Base-by-base conservation (phyloP, 2,888 invertebrate genomes). In the Sipha maydis region DNA sequence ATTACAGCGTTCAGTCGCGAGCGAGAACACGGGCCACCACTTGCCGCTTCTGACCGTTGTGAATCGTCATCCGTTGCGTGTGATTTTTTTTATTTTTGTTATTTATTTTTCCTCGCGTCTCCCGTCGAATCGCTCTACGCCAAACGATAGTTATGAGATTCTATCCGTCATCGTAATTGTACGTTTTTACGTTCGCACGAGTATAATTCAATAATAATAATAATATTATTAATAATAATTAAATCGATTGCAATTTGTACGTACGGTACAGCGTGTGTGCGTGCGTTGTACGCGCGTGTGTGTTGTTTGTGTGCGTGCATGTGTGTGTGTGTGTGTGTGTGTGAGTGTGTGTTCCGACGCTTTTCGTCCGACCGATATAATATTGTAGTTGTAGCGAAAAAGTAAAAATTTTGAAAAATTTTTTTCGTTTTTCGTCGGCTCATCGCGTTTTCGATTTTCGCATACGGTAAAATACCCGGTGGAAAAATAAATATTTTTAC, bases 1-100 rank as follows among this genome's bases (percentile, higher is more conserved):
- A 88, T 88, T 88, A 75, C 31, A 61, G 71, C 31, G 86, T 88
- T 88, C 86, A 88, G 86, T 88, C 86, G 86, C 86, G 73, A 88
- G 80, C 86, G 80, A 88, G 86, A 88, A 80, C 86, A 88, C 86
- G 86, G 86, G 80, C 80, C 80, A 75, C 86, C 56, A 80, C 80
- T 80, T 80, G 86, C 86, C 85, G 85, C 85, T 85, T 48, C 85
- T n/a, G 84, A 11, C 41, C 76, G 73, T 17, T 5, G 4, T 69
- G 38, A 85, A 76, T 76, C 84, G 76, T 85, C 38, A 61, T 28
- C 41, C 84, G 84, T 19, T 7, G 73, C 31, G 73, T 56, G 31
- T 78, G 78, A 21, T 28, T 75, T 38, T 34, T 19, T 38, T 31
- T 38, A 54, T 77, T 17, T n/a, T 77, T 14, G 14, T 14, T 48